phyloP scores from a whole-genome alignment of 2,888 invertebrate genomes.

The Temnothorax unifasciatus region DNA sequence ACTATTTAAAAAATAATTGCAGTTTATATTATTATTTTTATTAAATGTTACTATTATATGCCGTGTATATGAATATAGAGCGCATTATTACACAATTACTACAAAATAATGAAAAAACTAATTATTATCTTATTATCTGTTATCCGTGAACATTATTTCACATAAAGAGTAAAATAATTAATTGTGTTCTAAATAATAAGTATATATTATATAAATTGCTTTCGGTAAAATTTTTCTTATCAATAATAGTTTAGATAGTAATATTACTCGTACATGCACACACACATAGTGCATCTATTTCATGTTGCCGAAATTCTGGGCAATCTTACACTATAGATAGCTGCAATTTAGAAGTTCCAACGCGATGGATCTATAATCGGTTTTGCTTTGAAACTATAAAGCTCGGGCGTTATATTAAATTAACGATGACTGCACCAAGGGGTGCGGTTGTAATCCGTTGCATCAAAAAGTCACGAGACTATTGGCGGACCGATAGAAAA shows the following conservation, averaged over 20 bases:
- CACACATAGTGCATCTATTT: not conserved
- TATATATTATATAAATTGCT: not conserved
- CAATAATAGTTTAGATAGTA: slow-evolving; percentile 5
- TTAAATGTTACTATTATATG: not conserved
- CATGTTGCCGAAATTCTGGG: not conserved
- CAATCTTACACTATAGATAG: slow-evolving; percentile 9
- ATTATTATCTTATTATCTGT: not conserved
- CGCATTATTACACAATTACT: not conserved
- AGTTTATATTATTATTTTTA: slow-evolving; percentile 4
- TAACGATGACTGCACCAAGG: slow-evolving; percentile 56
- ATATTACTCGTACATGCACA: not conserved
- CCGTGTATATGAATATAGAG: not conserved
- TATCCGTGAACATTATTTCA: not conserved
- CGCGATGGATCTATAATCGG: slow-evolving; percentile 23
- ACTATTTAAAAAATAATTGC: not conserved
- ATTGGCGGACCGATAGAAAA: slow-evolving; percentile 61
- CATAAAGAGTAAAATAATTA: not conserved
- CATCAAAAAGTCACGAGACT: slow-evolving; percentile 69
- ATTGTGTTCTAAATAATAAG: not conserved
- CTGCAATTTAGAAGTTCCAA: slow-evolving; percentile 37
- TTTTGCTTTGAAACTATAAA: slow-evolving; percentile 50
- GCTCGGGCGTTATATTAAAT: slow-evolving; percentile 65
- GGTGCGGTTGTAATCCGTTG: slow-evolving; percentile 53
- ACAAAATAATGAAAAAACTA: not conserved
- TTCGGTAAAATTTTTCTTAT: not conserved